phyloP scores from a whole-genome alignment of 2,113 vertebrate genomes.

The Lampris megalopsis region DNA sequence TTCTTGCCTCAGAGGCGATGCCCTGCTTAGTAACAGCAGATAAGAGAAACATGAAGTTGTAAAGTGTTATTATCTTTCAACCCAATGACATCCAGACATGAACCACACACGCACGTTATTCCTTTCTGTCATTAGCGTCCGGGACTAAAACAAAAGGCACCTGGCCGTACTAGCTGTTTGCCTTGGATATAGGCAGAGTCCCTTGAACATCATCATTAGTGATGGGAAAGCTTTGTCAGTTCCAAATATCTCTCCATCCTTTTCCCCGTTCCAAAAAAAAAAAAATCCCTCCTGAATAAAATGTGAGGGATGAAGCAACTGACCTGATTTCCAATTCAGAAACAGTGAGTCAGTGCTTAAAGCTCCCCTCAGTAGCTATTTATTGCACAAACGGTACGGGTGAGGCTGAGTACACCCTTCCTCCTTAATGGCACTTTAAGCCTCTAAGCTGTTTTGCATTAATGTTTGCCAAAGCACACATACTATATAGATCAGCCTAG shows the following conservation, averaged over 20 bases:
- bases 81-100: constrained; percentile 17
- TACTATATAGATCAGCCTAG: neutral
- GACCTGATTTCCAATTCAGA: neutral
- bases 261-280: neutral
- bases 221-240: neutral
- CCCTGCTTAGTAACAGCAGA: constrained; percentile 18
- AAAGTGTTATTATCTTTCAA: constrained; percentile 30
- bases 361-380: neutral
- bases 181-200: constrained; percentile 5
- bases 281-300: neutral
- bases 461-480: neutral
- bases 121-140: constrained; percentile 19
- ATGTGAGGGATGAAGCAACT: neutral
- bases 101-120: constrained; percentile 18
- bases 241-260: neutral
- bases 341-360: constrained; percentile 3
- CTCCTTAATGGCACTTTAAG: neutral
- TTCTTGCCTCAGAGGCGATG: constrained; percentile 29
- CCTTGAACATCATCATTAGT: neutral
- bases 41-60: constrained; percentile 37
- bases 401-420: neutral
- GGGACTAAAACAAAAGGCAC: neutral
- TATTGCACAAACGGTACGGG: neutral
- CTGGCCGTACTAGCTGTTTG: constrained; percentile 18
- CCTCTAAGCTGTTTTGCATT: neutral